Evolutionary conservation across 2,888 invertebrate species (phyloP).

Genomic region (Liopterus haemorrhoidalis): DNA sequence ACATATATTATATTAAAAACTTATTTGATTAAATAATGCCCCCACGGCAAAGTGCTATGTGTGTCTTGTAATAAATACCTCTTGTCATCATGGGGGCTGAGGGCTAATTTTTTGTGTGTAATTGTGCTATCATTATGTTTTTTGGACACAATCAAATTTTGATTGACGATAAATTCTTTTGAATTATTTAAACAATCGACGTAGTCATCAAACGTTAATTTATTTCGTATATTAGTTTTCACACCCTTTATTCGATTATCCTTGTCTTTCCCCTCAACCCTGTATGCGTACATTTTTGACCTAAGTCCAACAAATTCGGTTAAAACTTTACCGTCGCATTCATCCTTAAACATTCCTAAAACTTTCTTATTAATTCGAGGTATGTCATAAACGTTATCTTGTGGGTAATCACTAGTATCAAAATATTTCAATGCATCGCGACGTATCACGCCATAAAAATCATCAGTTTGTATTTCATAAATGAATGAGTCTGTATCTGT

Average conservation of each 20-base stretch:
- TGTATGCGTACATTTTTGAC: constrained; percentile 17
- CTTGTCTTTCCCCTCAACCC: constrained; percentile 3
- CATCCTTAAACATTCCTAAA: constrained; percentile 19
- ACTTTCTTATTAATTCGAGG: constrained; percentile 25
- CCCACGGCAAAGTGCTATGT: constrained; percentile 28
- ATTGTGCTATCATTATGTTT: constrained; percentile 20
- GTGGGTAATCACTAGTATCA: constrained; percentile 32
- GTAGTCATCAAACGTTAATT: constrained; percentile 9
- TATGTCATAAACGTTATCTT: constrained; percentile 29
- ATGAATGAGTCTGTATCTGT: constrained; percentile 32
- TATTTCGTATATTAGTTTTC: constrained; percentile 17
- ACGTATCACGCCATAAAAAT: constrained; percentile 36
- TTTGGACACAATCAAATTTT: constrained; percentile 7
- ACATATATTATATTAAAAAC: background rate
- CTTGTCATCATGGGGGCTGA: constrained; percentile 33
- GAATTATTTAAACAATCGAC: background rate
- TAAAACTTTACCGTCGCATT: constrained; percentile 8
- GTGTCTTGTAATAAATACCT: constrained; percentile 39
- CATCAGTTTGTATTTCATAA: constrained; percentile 33
- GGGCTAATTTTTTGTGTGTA: constrained; percentile 19
- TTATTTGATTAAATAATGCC: constrained; percentile 40
- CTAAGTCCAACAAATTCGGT: constrained; percentile 20
- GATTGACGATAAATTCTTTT: background rate
- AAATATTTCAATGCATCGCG: constrained; percentile 31
- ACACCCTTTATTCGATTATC: constrained; percentile 32